phyloP scores from a whole-genome alignment of 2,888 invertebrate genomes.

The Linyphia triangularis region DNA sequence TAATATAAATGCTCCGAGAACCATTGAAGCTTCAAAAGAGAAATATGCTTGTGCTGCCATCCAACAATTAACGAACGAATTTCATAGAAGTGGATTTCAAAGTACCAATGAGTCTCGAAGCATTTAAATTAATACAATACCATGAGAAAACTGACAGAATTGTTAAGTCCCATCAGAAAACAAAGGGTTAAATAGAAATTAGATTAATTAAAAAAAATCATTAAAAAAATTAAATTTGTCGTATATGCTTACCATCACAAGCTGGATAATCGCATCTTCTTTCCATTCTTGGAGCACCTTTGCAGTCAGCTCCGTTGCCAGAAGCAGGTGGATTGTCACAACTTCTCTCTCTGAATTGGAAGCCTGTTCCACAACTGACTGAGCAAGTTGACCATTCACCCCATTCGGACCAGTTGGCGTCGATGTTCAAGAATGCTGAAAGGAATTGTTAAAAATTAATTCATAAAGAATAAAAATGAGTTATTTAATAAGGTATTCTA shows the following conservation, averaged over 20 bases:
- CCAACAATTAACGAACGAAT: too few species aligned
- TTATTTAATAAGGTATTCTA: too few species aligned
- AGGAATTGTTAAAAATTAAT: background rate
- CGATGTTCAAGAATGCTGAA: constrained; percentile 74
- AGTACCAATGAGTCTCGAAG: too few species aligned
- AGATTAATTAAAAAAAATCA: background rate
- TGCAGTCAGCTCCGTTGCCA: constrained; percentile 80
- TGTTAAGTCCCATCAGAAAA: background rate
- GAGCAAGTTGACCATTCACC: constrained; percentile 85
- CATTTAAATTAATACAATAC: too few species aligned
- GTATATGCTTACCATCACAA: constrained; percentile 83
- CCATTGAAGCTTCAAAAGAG: too few species aligned
- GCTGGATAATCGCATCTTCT: constrained; percentile 87
- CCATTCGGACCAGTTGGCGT: constrained; percentile 84
- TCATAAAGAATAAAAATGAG: too few species aligned
- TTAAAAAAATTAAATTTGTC: background rate
- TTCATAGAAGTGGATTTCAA: too few species aligned
- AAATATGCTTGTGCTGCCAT: too few species aligned
- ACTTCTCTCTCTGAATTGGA: constrained; percentile 84
- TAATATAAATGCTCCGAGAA: too few species aligned
- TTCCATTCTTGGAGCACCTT: constrained; percentile 84
- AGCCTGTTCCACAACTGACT: constrained; percentile 85
- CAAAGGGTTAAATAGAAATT: background rate
- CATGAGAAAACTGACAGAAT: too few species aligned
- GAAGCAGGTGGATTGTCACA: constrained; percentile 79